Percentiles rank a stretch among this genome's conserved stretches.
phyloP scores from a whole-genome alignment of 2,888 invertebrate genomes.

The Silvanus unidentatus region DNA sequence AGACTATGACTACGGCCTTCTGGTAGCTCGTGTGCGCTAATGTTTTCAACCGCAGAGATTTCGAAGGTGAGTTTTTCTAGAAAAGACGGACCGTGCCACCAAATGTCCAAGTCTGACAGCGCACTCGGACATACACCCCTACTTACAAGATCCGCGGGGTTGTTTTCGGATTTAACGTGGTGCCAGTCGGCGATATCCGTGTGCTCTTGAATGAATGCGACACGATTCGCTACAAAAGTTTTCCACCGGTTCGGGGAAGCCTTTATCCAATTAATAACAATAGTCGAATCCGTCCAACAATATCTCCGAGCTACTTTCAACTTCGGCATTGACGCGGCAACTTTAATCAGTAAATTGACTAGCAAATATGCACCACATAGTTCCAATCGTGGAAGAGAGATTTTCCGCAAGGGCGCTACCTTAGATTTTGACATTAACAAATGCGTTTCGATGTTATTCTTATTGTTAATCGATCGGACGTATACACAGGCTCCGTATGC shows the following conservation, averaged over 20 bases:
- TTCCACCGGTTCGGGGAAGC: conserved; percentile 15
- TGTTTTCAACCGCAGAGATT: no score
- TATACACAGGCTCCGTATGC: conserved; percentile 20
- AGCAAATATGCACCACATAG: conserved; percentile 24
- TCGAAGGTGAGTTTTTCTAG: no score
- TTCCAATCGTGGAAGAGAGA: conserved; percentile 25
- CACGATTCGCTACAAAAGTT: conserved; percentile 24
- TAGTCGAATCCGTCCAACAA: conserved; percentile 26
- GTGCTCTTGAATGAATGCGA: conserved; percentile 19
- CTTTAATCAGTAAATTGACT: conserved; percentile 6
- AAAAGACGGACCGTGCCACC: conserved; percentile 14
- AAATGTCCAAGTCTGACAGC: conserved; percentile 11
- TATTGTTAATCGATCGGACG: conserved; percentile 7
- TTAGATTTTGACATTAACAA: conserved; percentile 28
- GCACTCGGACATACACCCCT: conserved; percentile 15
- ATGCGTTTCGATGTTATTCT: conserved; percentile 3
- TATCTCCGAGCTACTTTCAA: not conserved
- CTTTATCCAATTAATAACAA: conserved; percentile 12
- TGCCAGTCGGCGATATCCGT: conserved; percentile 13
- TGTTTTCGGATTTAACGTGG: conserved; percentile 13
- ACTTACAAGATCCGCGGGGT: conserved; percentile 14
- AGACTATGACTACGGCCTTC: no score
- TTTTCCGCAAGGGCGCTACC: conserved; percentile 26
- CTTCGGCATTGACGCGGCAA: not conserved
- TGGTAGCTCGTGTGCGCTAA: no score